Evolutionary conservation across 2,888 invertebrate genomes (phyloP), one percentile per base, ranked within the genome.

Genomic region (Aradus depressus): DNA sequence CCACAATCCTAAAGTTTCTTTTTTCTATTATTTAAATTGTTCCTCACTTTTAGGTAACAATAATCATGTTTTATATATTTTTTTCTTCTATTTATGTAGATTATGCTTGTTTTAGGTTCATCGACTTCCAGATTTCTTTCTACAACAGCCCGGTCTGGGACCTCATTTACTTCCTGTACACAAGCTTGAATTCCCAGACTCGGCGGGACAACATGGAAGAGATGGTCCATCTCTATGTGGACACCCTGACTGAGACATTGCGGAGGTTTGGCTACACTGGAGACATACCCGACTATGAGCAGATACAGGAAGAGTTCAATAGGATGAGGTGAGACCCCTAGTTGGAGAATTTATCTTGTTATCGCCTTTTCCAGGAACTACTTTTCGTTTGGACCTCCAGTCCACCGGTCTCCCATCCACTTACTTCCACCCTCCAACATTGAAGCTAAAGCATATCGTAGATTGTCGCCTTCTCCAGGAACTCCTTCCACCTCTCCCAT

Each of bases 301-400:
- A 25, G 14, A 5, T 42, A 26, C 5, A 26, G 8, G 28, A 25
- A 22, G 42, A 42, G 28, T 26, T 42, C 25, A 25, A 42, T 12
- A 42, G 42, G 16, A 18, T 42, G 12, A 42, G 42, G 42, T 42
- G n/a, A n/a, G n/a, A n/a, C n/a, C n/a, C n/a, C n/a, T n/a, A n/a
- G n/a, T n/a, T n/a, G n/a, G n/a, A n/a, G n/a, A n/a, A n/a, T n/a
- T n/a, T n/a, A n/a, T n/a, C n/a, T n/a, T n/a, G n/a, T n/a, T n/a
- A n/a, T n/a, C n/a, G n/a, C n/a, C n/a, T n/a, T n/a, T n/a, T n/a
- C n/a, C n/a, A n/a, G n/a, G n/a, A n/a, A n/a, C n/a, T n/a, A n/a
- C n/a, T n/a, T n/a, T n/a, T n/a, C n/a, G n/a, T n/a, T n/a, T n/a
- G n/a, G n/a, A n/a, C n/a, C n/a, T n/a, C n/a, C n/a, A n/a, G n/a